phyloP scores from a whole-genome alignment of 53 echinoderm and acorn worm species.

The Stichopus horrens region DNA sequence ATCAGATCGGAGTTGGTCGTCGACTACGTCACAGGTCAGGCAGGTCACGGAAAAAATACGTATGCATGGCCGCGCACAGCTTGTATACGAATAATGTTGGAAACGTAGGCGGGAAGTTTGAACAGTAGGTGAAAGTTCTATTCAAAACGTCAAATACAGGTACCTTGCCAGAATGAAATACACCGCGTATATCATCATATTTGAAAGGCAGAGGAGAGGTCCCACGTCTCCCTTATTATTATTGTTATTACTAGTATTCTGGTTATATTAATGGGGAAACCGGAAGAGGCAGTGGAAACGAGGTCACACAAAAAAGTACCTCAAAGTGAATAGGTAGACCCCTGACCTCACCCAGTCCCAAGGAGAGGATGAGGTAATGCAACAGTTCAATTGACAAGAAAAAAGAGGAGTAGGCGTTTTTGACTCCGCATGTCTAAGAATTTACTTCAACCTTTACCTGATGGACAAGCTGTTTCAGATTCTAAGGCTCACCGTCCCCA shows the following conservation, averaged over 20 bases:
- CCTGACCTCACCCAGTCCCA: too few relatives aligned
- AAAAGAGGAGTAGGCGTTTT: constrained; percentile 28
- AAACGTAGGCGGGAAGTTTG: not conserved
- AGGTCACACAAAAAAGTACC: too few relatives aligned
- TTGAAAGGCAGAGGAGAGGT: too few relatives aligned
- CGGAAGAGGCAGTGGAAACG: too few relatives aligned
- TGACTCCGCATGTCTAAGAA: constrained; percentile 35
- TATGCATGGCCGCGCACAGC: not conserved
- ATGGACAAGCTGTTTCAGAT: constrained; percentile 16
- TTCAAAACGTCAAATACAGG: not conserved
- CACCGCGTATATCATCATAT: too few relatives aligned
- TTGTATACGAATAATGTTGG: constrained; percentile 5
- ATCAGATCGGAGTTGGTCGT: too few relatives aligned
- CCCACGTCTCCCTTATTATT: too few relatives aligned
- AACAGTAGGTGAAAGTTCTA: not conserved
- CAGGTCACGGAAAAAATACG: constrained; percentile 6
- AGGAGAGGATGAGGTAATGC: too few relatives aligned
- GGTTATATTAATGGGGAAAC: too few relatives aligned
- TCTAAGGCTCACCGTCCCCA: not conserved
- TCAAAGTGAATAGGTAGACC: too few relatives aligned
- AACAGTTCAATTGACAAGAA: constrained; percentile 8
- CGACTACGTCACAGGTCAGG: constrained; percentile 21
- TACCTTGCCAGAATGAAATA: too few relatives aligned
- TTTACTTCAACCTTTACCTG: constrained; percentile 30
- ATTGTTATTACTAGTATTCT: too few relatives aligned